phyloP scores from a whole-genome alignment of 1,140 invertebrate genomes.

The Macrobrachium rosenbergii region DNA sequence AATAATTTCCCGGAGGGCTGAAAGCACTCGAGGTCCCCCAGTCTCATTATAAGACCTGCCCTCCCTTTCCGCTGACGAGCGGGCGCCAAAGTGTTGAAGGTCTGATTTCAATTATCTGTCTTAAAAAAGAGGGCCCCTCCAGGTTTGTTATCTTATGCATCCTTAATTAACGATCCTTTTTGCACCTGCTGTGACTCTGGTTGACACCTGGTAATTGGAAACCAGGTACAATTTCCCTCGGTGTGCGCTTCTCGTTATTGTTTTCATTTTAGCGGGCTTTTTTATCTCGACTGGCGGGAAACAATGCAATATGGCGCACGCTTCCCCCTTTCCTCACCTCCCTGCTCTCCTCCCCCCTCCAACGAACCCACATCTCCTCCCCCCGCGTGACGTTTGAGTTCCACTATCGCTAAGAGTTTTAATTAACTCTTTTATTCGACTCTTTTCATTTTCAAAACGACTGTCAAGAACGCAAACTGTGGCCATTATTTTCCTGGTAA shows the following conservation, averaged over 20 bases:
- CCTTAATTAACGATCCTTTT: constrained; percentile 57
- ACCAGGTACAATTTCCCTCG: constrained; percentile 48
- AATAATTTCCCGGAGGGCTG: neutral
- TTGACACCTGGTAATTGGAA: constrained; percentile 53
- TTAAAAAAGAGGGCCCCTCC: constrained; percentile 22
- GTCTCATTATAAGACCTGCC: neutral
- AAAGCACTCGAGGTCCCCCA: constrained; percentile 26
- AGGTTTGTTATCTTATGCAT: constrained; percentile 51
- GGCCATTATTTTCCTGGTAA: constrained; percentile 58
- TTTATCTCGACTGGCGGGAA: constrained; percentile 44
- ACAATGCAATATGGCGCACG: constrained; percentile 30
- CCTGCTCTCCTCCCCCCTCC: neutral
- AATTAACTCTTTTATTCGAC: constrained; percentile 57
- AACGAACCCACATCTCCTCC: neutral
- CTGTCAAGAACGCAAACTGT: constrained; percentile 53
- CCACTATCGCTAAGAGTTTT: constrained; percentile 54
- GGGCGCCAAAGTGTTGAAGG: constrained; percentile 27
- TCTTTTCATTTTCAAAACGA: constrained; percentile 55
- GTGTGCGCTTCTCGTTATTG: constrained; percentile 48
- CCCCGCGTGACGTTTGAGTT: constrained; percentile 39
- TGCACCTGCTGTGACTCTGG: constrained; percentile 50
- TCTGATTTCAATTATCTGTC: constrained; percentile 32
- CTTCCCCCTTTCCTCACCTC: no score
- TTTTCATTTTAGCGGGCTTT: constrained; percentile 51
- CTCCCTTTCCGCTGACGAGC: constrained; percentile 7